Conservation (phyloP, 2,888 invertebrate genomes). For the Mesodorylaimus sp. region DNA sequence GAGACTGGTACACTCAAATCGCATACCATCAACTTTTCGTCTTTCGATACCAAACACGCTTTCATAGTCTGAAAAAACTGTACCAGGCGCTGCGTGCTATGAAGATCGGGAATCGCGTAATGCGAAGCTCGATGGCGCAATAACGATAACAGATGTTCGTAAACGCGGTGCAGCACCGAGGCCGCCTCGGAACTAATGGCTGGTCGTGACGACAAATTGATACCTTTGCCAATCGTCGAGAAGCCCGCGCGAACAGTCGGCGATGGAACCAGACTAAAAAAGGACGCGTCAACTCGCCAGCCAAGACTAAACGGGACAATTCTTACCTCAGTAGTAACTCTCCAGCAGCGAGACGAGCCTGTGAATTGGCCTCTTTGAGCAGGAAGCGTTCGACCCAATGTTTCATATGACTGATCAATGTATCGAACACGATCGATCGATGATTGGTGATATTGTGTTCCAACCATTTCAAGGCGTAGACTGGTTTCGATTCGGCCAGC, state of each 20-base stretch:
- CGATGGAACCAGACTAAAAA: too few species aligned
- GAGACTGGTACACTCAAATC: too few species aligned
- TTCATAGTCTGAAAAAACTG: slow-evolving; percentile 78
- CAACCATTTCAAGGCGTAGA: neutral
- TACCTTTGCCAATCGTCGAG: too few species aligned
- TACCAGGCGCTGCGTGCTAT: slow-evolving; percentile 74
- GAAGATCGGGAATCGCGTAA: slow-evolving; percentile 39
- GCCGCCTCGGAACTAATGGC: neutral
- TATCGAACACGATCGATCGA: too few species aligned
- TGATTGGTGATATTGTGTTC: neutral
- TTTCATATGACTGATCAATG: too few species aligned
- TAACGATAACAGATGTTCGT: neutral
- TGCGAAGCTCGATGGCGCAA: neutral
- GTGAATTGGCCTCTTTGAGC: too few species aligned
- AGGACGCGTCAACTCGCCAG: too few species aligned
- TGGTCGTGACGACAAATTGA: neutral
- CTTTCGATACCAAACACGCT: slow-evolving; percentile 69
- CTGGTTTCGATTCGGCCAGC: neutral
- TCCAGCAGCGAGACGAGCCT: too few species aligned
- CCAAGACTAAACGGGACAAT: too few species aligned
- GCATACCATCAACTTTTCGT: slow-evolving; percentile 82
- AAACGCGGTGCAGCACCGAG: neutral
- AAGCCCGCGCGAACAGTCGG: too few species aligned
- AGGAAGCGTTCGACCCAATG: too few species aligned
- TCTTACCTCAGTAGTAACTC: too few species aligned